Base-by-base conservation (phyloP, 2,888 invertebrate species). In the Cryptus viduatorius region DNA sequence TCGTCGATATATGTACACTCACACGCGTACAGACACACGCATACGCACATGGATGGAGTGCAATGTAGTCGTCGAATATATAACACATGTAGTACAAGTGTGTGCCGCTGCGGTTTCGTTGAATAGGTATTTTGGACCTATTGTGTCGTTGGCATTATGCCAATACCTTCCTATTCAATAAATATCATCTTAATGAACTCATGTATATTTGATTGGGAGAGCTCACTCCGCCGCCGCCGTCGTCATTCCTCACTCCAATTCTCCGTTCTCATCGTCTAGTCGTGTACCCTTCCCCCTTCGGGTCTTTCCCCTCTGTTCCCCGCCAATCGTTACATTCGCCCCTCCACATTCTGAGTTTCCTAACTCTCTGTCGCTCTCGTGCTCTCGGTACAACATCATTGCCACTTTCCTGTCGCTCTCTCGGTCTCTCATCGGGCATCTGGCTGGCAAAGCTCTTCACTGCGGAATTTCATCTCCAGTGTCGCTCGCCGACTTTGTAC, bases 111-210 rank as follows among this genome's bases (percentile, higher is more conserved):
- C 84, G 86, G 83, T 83, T 79, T 80, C 86, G 83, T 87, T 89
- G 89, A 90, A 90, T 89, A 89, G 90, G 89, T 89, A 89, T 90
- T 90, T 90, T 88, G 89, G 89, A 84, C 87, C 90, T 90, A 89
- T 90, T 90, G 90, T 90, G 88, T 86, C 85, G 86, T 85, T 88
- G 90, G 90, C 89, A 89, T 89, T 90, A 89, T 88, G 89, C 90
- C 90, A 90, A 90, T 90, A 90, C 90, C 90, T 89, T 89, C 89
- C 59, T 88, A 90, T 90, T 90, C 90, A 89, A 90, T 90, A 90
- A 90, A 90, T 90, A 90, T 90, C 90, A 89, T 90, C 90, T 90
- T 90, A 90, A 90, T 89, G 90, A 90, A 90, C 90, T 90, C 90
- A 90, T 90, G 90, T 90, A 90, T 90, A 90, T 90, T 90, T 90